Evolutionary conservation across 2,888 invertebrate genomes (phyloP).

Genomic region (Dolomedes plantarius): DNA sequence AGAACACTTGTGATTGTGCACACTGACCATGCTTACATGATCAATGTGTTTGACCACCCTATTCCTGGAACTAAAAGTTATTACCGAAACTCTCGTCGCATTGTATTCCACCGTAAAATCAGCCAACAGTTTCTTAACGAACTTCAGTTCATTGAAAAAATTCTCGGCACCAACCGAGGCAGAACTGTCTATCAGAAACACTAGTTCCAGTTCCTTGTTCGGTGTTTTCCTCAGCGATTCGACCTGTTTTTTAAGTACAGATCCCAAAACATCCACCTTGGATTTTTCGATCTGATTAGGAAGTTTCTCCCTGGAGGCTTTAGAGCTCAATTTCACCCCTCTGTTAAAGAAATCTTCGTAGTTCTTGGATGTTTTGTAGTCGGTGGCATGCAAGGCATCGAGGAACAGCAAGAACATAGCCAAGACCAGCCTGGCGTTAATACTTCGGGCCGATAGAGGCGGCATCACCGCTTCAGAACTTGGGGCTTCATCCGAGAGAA

Average conservation of each 20-base stretch:
- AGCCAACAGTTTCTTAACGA: constrained; percentile 82
- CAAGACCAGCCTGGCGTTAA: constrained; percentile 17
- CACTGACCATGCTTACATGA: constrained; percentile 80
- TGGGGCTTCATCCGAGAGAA: constrained; percentile 28
- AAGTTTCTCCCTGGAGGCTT: constrained; percentile 72
- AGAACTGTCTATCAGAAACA: constrained; percentile 84
- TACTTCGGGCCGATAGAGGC: constrained; percentile 6
- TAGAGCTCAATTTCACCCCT: constrained; percentile 70
- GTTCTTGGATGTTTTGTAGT: constrained; percentile 45
- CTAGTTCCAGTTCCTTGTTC: constrained; percentile 79
- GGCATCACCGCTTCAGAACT: constrained; percentile 38
- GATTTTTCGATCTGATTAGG: constrained; percentile 78
- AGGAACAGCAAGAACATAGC: constrained; percentile 16
- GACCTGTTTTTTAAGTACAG: constrained; percentile 80
- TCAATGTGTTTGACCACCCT: constrained; percentile 81
- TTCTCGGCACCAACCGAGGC: constrained; percentile 81
- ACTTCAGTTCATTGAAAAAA: constrained; percentile 83
- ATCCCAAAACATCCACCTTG: constrained; percentile 80
- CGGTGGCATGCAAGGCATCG: not conserved
- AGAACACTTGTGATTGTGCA: constrained; percentile 82
- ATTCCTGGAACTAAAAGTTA: constrained; percentile 82
- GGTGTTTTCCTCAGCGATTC: constrained; percentile 78
- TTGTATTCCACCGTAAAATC: constrained; percentile 82
- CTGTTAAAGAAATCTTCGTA: constrained; percentile 74
- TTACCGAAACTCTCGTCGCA: constrained; percentile 82